These are phyloP conservation scores for Pinctada fucata DNA, from an alignment of 2,888 invertebrate genomes.

Conservation along the genomic window DNA sequence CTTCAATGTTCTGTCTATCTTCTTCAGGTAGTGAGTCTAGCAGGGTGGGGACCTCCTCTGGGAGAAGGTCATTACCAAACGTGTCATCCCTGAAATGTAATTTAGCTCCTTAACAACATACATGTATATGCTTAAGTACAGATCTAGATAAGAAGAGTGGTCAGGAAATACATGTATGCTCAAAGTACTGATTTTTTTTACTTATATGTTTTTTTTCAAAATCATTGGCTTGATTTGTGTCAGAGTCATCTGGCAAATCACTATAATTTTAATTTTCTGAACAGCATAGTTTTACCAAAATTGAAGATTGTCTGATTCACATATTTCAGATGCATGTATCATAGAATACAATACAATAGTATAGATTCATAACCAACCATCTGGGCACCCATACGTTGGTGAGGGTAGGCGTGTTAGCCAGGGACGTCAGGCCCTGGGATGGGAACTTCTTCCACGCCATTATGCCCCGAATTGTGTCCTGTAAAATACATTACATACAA, in stretches of 20 bases:
- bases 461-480: conserved; percentile 74
- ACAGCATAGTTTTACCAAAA: no score
- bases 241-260: no score
- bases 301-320: no score
- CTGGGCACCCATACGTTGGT: conserved; percentile 76
- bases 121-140: neutral
- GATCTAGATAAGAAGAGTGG: no score
- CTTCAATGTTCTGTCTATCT: conserved; percentile 65
- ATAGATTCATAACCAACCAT: no score
- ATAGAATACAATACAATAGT: no score
- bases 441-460: conserved; percentile 77
- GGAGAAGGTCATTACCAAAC: conserved; percentile 70
- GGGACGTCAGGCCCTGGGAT: conserved; percentile 73
- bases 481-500: conserved; percentile 5
- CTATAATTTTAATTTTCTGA: no score
- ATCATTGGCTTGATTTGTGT: no score
- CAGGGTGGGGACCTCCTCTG: conserved; percentile 64
- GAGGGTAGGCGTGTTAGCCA: conserved; percentile 73
- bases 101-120: neutral
- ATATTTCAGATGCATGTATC: no score
- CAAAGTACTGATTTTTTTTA: no score
- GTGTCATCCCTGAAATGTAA: conserved; percentile 65
- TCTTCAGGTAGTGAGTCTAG: conserved; percentile 65
- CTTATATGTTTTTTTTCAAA: no score
- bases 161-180: no score